phyloP scores from a whole-genome alignment of 2,888 invertebrate species.

The Tricholauxania praeusta region DNA sequence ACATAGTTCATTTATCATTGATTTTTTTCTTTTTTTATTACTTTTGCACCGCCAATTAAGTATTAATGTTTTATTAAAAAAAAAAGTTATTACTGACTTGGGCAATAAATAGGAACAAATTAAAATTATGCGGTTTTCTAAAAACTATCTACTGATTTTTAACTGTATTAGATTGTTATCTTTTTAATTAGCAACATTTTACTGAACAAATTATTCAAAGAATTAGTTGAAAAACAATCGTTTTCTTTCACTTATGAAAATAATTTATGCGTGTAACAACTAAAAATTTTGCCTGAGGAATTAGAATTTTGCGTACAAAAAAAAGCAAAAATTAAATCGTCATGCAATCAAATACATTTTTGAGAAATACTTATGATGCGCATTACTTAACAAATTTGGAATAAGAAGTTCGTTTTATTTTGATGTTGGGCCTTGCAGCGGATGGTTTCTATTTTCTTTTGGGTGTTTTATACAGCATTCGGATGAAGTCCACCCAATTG shows the following conservation, averaged over 20 bases:
- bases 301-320: no score
- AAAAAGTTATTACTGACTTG: conserved; percentile 33
- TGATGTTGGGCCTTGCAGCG: no score
- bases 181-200: no score
- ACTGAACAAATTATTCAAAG: no score
- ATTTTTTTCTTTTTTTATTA: no score
- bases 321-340: no score
- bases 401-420: no score
- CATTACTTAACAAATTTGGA: background rate
- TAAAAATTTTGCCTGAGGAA: conserved; percentile 12
- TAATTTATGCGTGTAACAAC: background rate
- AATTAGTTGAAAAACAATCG: no score
- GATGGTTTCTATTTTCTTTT: background rate
- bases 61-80: no score
- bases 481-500: conserved; percentile 70
- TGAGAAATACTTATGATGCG: conserved; percentile 15
- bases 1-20: no score
- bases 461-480: conserved; percentile 56
- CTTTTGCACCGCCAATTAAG: no score
- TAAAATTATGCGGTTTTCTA: conserved; percentile 50
- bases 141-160: conserved; percentile 3
- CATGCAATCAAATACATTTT: conserved; percentile 8
- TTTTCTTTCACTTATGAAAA: background rate
- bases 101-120: conserved; percentile 65
- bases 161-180: no score